Percentiles rank a stretch among this genome's conserved stretches.
These are phyloP conservation scores for Ceuthmochares aereus DNA, from an alignment of 2,113 vertebrate genomes.

Conservation along the genomic window DNA sequence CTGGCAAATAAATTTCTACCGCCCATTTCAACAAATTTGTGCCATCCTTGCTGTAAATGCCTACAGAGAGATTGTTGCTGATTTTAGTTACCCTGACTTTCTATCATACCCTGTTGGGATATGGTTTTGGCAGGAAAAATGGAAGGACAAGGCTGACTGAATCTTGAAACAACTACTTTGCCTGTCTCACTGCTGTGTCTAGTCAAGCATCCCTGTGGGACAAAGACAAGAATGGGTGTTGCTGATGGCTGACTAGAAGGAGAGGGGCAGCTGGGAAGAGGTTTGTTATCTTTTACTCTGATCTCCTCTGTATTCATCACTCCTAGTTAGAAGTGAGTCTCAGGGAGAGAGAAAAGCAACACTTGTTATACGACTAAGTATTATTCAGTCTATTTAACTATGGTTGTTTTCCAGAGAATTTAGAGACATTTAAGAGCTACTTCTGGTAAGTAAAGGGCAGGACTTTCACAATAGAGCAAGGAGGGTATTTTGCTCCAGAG, in stretches of 20 bases:
- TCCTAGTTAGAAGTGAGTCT: not conserved
- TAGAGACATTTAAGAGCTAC: not conserved
- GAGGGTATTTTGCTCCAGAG: not conserved
- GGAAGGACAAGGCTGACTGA: not conserved
- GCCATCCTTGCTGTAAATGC: not conserved
- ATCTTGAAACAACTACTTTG: not conserved
- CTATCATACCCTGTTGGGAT: fast-evolving
- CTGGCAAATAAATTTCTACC: not conserved
- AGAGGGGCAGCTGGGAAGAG: not conserved
- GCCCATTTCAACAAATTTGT: not conserved
- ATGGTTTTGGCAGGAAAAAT: not conserved
- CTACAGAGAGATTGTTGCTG: not conserved
- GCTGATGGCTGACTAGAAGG: not conserved
- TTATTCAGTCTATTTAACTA: not conserved
- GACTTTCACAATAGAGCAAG: not conserved
- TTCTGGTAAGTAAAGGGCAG: not conserved
- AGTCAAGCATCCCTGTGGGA: fast-evolving
- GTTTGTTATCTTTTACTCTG: not conserved
- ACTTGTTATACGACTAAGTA: not conserved
- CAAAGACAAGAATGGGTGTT: not conserved
- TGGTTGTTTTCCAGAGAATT: not conserved
- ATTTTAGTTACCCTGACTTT: not conserved
- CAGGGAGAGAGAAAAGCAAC: not conserved
- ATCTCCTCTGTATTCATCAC: not conserved
- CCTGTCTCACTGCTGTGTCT: fast-evolving